Percentiles rank a stretch among this genome's conserved stretches.
Evolutionary conservation across 2,113 vertebrate species (phyloP).

Genomic region (Petromus typicus): DNA sequence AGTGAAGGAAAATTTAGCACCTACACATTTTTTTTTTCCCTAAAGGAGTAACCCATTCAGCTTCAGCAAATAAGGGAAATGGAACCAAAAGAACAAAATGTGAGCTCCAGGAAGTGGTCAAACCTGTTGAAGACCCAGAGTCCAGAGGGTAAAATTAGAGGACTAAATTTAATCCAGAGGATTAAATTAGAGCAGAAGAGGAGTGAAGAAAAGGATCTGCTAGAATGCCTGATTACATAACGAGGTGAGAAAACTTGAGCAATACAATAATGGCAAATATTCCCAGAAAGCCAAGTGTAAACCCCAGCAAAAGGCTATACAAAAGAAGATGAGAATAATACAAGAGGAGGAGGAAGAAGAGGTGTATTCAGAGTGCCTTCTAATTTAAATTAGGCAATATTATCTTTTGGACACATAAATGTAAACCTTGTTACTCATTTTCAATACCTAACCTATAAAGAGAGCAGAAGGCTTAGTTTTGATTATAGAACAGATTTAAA

Average conservation of each 20-base stretch:
- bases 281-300: constrained; percentile 35
- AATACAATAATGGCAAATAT: constrained; percentile 17
- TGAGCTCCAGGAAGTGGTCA: not conserved
- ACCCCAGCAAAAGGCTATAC: not conserved
- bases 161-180: too few relatives aligned
- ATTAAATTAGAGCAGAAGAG: not conserved
- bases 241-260: not conserved
- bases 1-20: not conserved
- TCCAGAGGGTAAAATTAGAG: too few relatives aligned
- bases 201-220: not conserved
- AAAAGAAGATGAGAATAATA: not conserved
- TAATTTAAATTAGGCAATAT: not conserved
- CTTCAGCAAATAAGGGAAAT: not conserved
- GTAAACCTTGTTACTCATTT: not conserved
- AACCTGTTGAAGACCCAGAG: not conserved
- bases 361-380: not conserved
- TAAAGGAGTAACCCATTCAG: constrained; percentile 13
- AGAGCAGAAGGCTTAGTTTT: not conserved
- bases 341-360: not conserved
- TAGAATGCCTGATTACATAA: not conserved
- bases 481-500: not conserved
- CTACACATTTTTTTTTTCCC: not conserved
- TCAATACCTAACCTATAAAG: not conserved
- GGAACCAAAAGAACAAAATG: not conserved
- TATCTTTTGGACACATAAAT: not conserved